Evolutionary conservation across 2,888 invertebrate species (phyloP).

Genomic region (Eumerus sabulonum): DNA sequence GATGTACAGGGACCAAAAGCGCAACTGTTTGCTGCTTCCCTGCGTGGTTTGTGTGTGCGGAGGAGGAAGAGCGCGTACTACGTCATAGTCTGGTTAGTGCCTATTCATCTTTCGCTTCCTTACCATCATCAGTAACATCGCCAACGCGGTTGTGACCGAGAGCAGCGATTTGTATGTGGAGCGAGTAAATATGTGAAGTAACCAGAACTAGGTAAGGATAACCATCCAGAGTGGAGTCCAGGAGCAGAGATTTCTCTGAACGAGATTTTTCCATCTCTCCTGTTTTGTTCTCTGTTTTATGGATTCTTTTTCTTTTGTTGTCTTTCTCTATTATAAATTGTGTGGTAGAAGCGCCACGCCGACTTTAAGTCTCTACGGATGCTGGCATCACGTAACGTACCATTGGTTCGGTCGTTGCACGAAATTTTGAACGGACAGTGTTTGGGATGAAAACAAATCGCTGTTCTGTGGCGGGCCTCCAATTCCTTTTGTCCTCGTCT

Average conservation of each 20-base stretch:
- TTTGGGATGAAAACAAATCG: constrained; percentile 63
- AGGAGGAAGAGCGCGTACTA: too few species aligned
- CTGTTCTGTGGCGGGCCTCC: constrained; percentile 51
- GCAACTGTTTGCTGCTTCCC: too few species aligned
- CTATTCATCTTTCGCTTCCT: too few species aligned
- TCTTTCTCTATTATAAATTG: constrained; percentile 41
- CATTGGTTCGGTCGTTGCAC: constrained; percentile 44
- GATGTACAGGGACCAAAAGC: too few species aligned
- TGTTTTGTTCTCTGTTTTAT: constrained; percentile 25
- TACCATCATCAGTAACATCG: too few species aligned
- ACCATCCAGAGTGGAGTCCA: constrained; percentile 20
- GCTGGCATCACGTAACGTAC: constrained; percentile 22
- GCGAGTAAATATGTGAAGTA: constrained; percentile 5
- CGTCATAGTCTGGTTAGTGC: too few species aligned
- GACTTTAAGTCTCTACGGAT: constrained; percentile 35
- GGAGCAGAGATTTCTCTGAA: constrained; percentile 36
- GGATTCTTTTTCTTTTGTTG: constrained; percentile 1
- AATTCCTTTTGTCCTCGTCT: constrained; percentile 20
- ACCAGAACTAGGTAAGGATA: constrained; percentile 60
- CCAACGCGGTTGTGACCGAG: too few species aligned
- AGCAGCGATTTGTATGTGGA: too few species aligned
- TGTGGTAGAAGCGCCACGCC: constrained; percentile 55
- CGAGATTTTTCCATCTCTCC: constrained; percentile 43
- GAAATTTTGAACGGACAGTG: constrained; percentile 58
- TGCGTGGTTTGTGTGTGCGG: too few species aligned